phyloP scores from a whole-genome alignment of 64 coral and sea anemone species.

The Hydrozoanthus tunicans region DNA sequence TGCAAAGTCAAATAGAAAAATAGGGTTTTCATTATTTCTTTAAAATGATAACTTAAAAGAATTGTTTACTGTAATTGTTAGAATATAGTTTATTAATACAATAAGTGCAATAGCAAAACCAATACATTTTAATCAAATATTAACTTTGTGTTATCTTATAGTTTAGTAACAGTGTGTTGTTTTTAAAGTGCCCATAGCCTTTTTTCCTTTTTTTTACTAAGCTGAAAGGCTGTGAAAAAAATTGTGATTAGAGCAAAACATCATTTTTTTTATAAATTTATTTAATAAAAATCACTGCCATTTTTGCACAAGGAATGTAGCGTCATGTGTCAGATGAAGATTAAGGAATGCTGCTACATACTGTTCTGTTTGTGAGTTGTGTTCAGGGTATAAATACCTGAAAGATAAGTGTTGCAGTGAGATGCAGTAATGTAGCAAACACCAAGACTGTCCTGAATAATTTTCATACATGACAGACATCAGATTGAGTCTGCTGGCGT shows the following conservation, averaged over 20 bases:
- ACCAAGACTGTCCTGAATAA: no score
- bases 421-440: no score
- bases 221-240: no score
- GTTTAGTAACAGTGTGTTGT: no score
- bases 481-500: no score
- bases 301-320: not conserved
- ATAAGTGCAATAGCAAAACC: slow-evolving; percentile 63
- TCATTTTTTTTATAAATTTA: slow-evolving; percentile 60
- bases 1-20: slow-evolving; percentile 40
- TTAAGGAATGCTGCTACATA: no score
- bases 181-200: no score
- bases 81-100: slow-evolving; percentile 4
- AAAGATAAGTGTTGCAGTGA: no score
- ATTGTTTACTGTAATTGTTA: slow-evolving; percentile 19
- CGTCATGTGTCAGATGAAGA: no score
- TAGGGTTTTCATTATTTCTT: slow-evolving; percentile 18
- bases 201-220: no score
- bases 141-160: not conserved
- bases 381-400: no score
- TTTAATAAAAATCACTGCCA: slow-evolving; percentile 63
- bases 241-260: slow-evolving; percentile 10
- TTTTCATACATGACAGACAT: not conserved
- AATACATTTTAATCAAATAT: slow-evolving; percentile 67
- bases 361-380: no score
- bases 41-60: slow-evolving; percentile 66